These are phyloP conservation scores for Drosophila lacicola DNA, from an alignment of 2,888 invertebrate genomes.

Conservation along the genomic window DNA sequence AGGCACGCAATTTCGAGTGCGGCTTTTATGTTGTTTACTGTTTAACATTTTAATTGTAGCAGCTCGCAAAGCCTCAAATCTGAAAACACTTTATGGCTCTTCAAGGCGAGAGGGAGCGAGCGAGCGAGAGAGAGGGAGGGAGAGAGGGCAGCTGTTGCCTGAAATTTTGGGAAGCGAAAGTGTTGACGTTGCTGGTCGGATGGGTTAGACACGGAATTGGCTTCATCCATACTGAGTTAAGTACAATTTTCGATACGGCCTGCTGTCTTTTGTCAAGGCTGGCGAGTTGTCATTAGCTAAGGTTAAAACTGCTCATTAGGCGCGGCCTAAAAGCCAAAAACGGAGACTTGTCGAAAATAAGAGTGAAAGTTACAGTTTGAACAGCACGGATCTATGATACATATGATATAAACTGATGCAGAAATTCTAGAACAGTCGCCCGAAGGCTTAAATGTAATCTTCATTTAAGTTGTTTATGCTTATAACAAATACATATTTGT, in stretches of 20 bases:
- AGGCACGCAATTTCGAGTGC: conserved; percentile 38
- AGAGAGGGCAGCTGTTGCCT: background rate
- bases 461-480: too few relatives aligned
- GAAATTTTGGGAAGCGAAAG: conserved; percentile 49
- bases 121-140: background rate
- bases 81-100: conserved; percentile 37
- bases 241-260: conserved; percentile 9
- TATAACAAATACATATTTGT: too few relatives aligned
- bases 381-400: background rate
- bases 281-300: conserved; percentile 74
- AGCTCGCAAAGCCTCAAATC: conserved; percentile 30
- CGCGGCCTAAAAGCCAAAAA: conserved; percentile 51
- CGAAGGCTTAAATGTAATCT: too few relatives aligned
- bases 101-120: background rate
- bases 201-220: conserved; percentile 17
- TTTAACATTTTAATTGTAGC: conserved; percentile 81
- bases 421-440: too few relatives aligned
- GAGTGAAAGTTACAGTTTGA: conserved; percentile 21
- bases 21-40: conserved; percentile 65
- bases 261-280: conserved; percentile 30
- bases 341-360: conserved; percentile 2
- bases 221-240: conserved; percentile 27
- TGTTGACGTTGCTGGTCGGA: conserved; percentile 50
- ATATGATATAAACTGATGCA: too few relatives aligned
- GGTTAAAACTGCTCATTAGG: conserved; percentile 75